These are phyloP conservation scores for Tragelaphus imberbis DNA, from an alignment of 2,113 vertebrate genomes.

Conservation along the genomic window DNA sequence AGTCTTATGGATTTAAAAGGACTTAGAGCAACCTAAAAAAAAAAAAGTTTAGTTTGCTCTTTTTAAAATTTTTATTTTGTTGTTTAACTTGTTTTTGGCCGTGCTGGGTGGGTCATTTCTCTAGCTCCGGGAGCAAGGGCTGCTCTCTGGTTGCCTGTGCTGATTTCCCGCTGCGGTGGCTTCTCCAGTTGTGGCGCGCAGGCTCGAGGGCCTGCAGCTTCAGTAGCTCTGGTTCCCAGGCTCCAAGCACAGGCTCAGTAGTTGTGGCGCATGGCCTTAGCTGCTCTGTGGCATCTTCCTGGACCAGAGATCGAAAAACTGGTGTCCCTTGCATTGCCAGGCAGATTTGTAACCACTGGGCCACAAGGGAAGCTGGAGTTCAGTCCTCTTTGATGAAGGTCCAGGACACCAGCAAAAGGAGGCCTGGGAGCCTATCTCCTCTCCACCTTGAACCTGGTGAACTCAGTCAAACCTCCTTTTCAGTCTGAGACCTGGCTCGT, in stretches of 20 bases:
- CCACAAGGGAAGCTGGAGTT: not conserved
- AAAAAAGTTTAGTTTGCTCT: not conserved
- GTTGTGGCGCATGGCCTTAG: not conserved
- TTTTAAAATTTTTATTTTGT: not conserved
- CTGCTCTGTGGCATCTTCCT: not conserved
- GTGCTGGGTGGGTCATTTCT: not conserved
- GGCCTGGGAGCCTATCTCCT: not conserved
- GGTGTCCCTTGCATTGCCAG: not conserved
- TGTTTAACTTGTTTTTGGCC: not conserved
- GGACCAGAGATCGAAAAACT: not conserved
- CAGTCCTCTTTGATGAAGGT: not conserved
- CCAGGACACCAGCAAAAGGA: not conserved
- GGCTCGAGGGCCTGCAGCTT: not conserved
- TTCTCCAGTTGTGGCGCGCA: rapidly evolving
- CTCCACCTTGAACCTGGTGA: not conserved
- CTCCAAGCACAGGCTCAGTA: not conserved
- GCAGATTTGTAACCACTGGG: not conserved
- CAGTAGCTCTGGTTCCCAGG: not conserved
- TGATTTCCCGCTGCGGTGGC: rapidly evolving
- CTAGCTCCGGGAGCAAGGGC: rapidly evolving
- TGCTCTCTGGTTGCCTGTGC: not conserved
- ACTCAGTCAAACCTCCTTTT: not conserved
- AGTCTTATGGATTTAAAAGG: not conserved
- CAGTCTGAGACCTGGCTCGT: not conserved
- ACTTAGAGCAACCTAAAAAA: not conserved